Conservation (phyloP, 1,140 invertebrate genomes). For the Lepidostoma basale region DNA sequence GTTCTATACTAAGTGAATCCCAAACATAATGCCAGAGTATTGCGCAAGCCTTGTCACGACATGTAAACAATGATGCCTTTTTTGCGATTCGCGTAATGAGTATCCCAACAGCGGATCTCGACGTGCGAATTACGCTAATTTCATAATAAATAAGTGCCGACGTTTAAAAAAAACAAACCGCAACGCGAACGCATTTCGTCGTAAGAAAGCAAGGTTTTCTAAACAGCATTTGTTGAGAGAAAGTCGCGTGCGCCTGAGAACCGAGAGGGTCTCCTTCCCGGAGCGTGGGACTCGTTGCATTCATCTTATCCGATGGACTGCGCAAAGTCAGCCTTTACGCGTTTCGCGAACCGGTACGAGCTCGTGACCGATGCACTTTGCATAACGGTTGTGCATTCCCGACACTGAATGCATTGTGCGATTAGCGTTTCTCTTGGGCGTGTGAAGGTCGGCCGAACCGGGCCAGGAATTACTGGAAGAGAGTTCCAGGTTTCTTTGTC, state of each 20-base stretch:
- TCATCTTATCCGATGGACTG: not conserved
- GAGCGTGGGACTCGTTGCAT: not conserved
- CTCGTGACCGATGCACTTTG: conserved; percentile 35
- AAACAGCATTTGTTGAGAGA: not conserved
- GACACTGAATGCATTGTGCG: not conserved
- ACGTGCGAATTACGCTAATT: not conserved
- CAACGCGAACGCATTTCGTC: not conserved
- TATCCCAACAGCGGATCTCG: too few relatives aligned
- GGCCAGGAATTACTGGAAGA: too few relatives aligned
- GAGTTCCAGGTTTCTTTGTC: too few relatives aligned
- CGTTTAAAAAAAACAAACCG: too few relatives aligned
- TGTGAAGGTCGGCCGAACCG: not conserved
- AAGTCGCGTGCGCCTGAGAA: not conserved
- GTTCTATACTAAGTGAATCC: not conserved
- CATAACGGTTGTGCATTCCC: conserved; percentile 34
- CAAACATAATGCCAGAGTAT: too few relatives aligned
- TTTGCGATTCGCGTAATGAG: too few relatives aligned
- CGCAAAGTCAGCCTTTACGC: not conserved
- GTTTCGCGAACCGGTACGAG: not conserved
- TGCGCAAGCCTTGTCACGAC: not conserved
- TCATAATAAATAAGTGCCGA: too few relatives aligned
- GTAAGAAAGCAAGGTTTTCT: not conserved
- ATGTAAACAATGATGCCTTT: not conserved
- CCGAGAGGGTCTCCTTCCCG: not conserved
- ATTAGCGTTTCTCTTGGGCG: too few relatives aligned